These are phyloP conservation scores for Sarcophaga caerulescens DNA, from an alignment of 2,888 invertebrate genomes.

Conservation along the genomic window DNA sequence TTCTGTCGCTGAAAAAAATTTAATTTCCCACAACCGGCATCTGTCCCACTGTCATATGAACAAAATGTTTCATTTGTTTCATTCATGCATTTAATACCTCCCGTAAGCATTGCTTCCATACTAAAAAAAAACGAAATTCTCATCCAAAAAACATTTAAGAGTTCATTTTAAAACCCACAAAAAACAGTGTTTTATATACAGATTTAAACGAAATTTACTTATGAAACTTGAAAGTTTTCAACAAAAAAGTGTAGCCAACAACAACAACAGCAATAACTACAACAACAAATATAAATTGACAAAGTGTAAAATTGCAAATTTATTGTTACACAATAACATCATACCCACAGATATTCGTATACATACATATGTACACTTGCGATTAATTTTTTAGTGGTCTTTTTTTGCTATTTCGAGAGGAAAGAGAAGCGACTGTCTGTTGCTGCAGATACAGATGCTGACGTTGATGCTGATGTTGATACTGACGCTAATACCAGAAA, in stretches of 20 bases:
- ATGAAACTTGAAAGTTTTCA: background rate
- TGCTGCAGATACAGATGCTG: too few relatives aligned
- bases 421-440: background rate
- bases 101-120: too few relatives aligned
- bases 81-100: too few relatives aligned
- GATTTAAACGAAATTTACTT: slow-evolving; percentile 27
- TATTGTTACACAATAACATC: slow-evolving; percentile 45
- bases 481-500: slow-evolving; percentile 17
- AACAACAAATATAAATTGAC: slow-evolving; percentile 41
- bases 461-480: background rate
- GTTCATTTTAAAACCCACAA: slow-evolving; percentile 23
- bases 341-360: background rate
- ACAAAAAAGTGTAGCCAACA: slow-evolving; percentile 1
- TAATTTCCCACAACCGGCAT: too few relatives aligned
- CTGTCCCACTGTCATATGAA: too few relatives aligned
- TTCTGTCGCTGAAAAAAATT: too few relatives aligned
- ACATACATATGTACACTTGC: background rate
- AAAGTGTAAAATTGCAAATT: slow-evolving; percentile 65
- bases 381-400: background rate
- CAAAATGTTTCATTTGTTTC: too few relatives aligned
- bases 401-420: background rate
- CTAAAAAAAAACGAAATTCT: background rate
- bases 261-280: background rate
- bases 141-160: slow-evolving; percentile 1
- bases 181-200: background rate